Evolutionary conservation across 2,888 invertebrate species (phyloP), one percentile per base, ranked within the genome.

Genomic region (Cryptocephalus moraei): DNA sequence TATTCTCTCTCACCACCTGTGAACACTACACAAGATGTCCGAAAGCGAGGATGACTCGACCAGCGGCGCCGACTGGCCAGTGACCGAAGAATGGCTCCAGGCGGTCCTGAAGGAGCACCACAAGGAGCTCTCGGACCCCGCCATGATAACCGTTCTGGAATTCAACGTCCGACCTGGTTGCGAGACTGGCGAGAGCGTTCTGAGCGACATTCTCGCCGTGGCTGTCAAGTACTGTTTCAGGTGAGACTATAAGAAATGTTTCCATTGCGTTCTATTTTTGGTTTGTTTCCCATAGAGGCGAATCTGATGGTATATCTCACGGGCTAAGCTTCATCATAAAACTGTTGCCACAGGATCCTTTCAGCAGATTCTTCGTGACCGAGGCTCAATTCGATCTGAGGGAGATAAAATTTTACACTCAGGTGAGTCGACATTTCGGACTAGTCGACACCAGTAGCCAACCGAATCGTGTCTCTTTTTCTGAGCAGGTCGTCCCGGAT

Each of bases 331-430:
- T 88, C 44, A 81, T 88, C 55, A 81, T 87, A 50, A 88, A 88
- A 66, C 73, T 87, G 43, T 77, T 87, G 32, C 88, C 88, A 0
- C 78, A 82, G 56, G 87, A 88, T 65, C 86, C 86, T 0, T 87
- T 86, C 68, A 85, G 84, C 51, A 74, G 87, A 45, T 81, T 82
- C 56, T 87, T 87, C 67, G 86, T 88, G 49, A 86, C 85, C 22
- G 86, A 87, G 65, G 86, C 86, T 1, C 86, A 87, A 66, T 88
- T 88, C 64, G 87, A 88, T 67, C 78, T 86, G 6, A 74, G 88
- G 50, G 88, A 88, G 71, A 87, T 88, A 59, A 79, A 85, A 55
- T 88, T 88, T 71, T 88, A 88, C 65, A 87, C 86, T 0, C 81
- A 86, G 74, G 81, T 86, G 60, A 78, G 63, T 62, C 22, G 22